phyloP scores from a whole-genome alignment of 2,797 vertebrate genomes.

The Ambastaia sidthimunki region DNA sequence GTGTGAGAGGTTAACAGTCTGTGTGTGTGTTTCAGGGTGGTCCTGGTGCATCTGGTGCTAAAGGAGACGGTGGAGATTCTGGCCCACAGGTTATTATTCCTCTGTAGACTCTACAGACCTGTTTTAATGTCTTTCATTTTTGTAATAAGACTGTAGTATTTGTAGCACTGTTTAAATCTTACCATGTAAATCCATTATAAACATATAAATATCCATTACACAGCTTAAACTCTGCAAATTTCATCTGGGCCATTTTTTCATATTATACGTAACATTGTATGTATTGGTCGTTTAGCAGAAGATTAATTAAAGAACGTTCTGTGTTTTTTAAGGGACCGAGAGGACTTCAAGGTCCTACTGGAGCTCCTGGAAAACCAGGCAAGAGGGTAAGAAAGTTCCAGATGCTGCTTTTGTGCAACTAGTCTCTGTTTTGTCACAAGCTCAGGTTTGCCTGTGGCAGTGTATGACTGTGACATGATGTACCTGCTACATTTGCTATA shows the following conservation, averaged over 20 bases:
- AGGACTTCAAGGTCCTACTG: conserved; percentile 89
- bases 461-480: not conserved
- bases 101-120: not conserved
- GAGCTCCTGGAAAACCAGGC: conserved; percentile 87
- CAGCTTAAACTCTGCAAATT: too few species aligned
- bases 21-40: conserved; percentile 77
- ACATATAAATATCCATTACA: too few species aligned
- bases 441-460: not conserved
- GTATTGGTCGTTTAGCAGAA: not conserved
- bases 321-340: conserved; percentile 86
- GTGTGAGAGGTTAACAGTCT: conserved; percentile 17
- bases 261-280: too few species aligned
- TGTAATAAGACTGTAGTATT: not conserved
- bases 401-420: conserved; percentile 5
- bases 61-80: conserved; percentile 91
- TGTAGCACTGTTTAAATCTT: too few species aligned
- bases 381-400: conserved; percentile 84
- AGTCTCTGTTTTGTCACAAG: not conserved
- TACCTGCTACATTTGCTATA: conserved; percentile 7
- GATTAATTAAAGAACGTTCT: not conserved
- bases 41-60: conserved; percentile 88
- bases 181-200: too few species aligned
- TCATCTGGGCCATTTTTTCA: too few species aligned
- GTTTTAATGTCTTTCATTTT: not conserved
- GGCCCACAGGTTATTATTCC: conserved; percentile 86